These are phyloP conservation scores for Trigoniulus corallinus DNA, from an alignment of 1,140 invertebrate genomes.

Conservation along the genomic window DNA sequence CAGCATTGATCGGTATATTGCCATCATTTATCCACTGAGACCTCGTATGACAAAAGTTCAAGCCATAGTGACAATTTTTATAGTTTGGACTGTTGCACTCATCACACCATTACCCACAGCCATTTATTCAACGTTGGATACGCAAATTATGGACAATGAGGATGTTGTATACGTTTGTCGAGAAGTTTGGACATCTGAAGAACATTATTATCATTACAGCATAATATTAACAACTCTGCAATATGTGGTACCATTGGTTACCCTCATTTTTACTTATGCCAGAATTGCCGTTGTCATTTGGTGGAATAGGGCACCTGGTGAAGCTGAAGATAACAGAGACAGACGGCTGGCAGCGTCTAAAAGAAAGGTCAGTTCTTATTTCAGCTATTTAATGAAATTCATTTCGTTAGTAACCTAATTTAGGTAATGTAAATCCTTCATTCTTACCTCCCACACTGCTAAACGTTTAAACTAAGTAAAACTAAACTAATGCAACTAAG, in stretches of 20 bases:
- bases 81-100: slow-evolving; percentile 42
- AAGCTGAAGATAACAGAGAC: slow-evolving; percentile 63
- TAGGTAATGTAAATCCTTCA: background rate
- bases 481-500: too few relatives aligned
- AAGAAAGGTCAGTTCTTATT: slow-evolving; percentile 54
- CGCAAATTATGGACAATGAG: slow-evolving; percentile 33
- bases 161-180: slow-evolving; percentile 8
- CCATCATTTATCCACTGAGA: slow-evolving; percentile 68
- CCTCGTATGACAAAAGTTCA: slow-evolving; percentile 55
- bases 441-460: too few relatives aligned
- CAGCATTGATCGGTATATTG: slow-evolving; percentile 67
- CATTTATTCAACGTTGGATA: slow-evolving; percentile 35
- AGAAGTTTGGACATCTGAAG: slow-evolving; percentile 17
- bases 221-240: slow-evolving; percentile 61
- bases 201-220: slow-evolving; percentile 48
- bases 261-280: slow-evolving; percentile 74
- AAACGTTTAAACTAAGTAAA: background rate
- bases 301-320: slow-evolving; percentile 68
- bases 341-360: slow-evolving; percentile 67
- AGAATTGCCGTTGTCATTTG: slow-evolving; percentile 73
- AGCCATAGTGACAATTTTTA: slow-evolving; percentile 38
- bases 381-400: background rate
- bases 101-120: slow-evolving; percentile 63
- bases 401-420: too few relatives aligned
- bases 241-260: slow-evolving; percentile 61